Base-by-base conservation (phyloP, 2,888 invertebrate genomes). In the Meteorus colon region DNA sequence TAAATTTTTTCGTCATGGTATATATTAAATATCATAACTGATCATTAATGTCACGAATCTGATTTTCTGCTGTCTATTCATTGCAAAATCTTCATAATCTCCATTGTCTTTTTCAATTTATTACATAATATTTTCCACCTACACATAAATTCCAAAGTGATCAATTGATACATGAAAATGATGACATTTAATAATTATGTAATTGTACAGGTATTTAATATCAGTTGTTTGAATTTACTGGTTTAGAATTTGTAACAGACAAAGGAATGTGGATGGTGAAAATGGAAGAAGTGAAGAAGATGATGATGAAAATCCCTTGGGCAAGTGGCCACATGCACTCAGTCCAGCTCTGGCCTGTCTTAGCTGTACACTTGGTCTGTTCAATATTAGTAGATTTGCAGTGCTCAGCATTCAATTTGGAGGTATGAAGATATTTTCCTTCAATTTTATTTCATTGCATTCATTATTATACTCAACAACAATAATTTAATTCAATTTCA, bases 341-440 rank as follows among this genome's bases (percentile, higher is more conserved):
- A 96, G 96, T 87, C 94, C 96, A 48, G 94, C 95, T 88, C 90
- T 97, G 82, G 96, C 97, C 31, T 94, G 95, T 85, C 92, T 97
- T 63, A 95, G 95, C 79, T 97, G 97, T 89, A 96, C 96, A 2
- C 90, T 97, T 81, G 97, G 97, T 71, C 92, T 97, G 75, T 97
- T 96, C 90, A 97, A 96, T 90, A 94, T 97, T 84, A 96, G 95
- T 84, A 93, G 96, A 84, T 96, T 97, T 90, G 95, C 96, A 84
- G 93, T 95, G 82, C 93, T 97, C 83, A 96, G 96, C 84, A 93
- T 96, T 82, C 95, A 96, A 87, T 97, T 96, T 90, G 97, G 97
- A 90, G 95, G 95, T 92, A 90, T 92, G 88, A 60, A 70, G 34
- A 48, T 66, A 34, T 27, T 75, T 45, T 37, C 55, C 1, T 16